Evolutionary conservation across 2,888 invertebrate species (phyloP).

Genomic region (Rhamphomyia laevipes): DNA sequence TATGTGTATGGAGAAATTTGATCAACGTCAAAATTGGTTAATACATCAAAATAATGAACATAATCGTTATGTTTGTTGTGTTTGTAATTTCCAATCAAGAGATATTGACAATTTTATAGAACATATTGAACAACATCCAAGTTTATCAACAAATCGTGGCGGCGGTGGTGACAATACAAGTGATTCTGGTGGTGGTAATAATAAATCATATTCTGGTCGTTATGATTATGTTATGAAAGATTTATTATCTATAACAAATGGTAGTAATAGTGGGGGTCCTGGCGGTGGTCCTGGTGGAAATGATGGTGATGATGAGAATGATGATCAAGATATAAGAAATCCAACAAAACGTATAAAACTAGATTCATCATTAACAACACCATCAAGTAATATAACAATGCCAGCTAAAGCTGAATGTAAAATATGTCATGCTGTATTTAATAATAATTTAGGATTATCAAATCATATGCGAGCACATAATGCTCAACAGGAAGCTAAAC

Average conservation of each 20-base stretch:
- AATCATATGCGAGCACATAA: conserved; percentile 37
- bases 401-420: conserved; percentile 28
- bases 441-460: conserved; percentile 33
- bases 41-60: conserved; percentile 14
- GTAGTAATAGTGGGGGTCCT: conserved; percentile 18
- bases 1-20: conserved; percentile 11
- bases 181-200: conserved; percentile 7
- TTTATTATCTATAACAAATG: conserved; percentile 35
- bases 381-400: conserved; percentile 1
- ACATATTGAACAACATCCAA: conserved; percentile 14
- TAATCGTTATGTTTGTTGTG: conserved; percentile 11
- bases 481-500: conserved; percentile 14
- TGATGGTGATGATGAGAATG: conserved; percentile 24
- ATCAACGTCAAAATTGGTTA: conserved; percentile 14
- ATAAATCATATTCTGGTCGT: conserved; percentile 24
- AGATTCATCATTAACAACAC: conserved; percentile 11
- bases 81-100: conserved; percentile 14
- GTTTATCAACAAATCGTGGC: background rate
- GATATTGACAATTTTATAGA: conserved; percentile 14
- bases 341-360: conserved; percentile 13
- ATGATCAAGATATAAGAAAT: conserved; percentile 24
- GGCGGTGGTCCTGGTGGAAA: conserved; percentile 7
- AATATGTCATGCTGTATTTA: conserved; percentile 34
- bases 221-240: conserved; percentile 37
- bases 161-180: conserved; percentile 4